phyloP scores from a whole-genome alignment of 2,797 vertebrate species.

The Agapornis canus region DNA sequence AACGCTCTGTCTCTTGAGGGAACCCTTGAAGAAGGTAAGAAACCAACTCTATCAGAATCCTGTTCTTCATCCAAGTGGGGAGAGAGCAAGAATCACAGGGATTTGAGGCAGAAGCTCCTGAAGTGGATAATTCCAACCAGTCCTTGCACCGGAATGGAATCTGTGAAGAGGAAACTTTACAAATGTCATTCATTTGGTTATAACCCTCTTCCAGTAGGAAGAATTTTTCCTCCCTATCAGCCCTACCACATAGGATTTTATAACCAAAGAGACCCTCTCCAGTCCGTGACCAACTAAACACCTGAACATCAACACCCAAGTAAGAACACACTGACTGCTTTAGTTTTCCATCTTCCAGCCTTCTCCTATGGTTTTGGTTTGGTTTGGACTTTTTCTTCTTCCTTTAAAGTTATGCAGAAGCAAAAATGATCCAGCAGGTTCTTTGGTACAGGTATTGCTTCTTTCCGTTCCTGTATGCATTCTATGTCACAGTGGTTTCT shows the following conservation, averaged over 20 bases:
- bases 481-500: neutral
- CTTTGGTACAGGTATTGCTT: neutral
- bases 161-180: neutral
- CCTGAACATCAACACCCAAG: neutral
- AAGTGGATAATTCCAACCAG: neutral
- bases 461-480: neutral
- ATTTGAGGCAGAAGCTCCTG: neutral
- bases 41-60: neutral
- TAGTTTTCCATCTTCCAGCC: neutral
- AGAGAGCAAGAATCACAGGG: neutral
- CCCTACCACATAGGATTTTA: neutral
- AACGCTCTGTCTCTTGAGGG: constrained; percentile 1
- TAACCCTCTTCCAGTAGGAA: neutral
- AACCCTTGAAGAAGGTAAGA: neutral
- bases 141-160: neutral
- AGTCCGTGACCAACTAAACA: neutral
- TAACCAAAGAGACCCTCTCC: neutral
- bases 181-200: neutral
- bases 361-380: neutral
- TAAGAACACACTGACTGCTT: neutral
- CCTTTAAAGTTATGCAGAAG: neutral
- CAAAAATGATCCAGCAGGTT: neutral
- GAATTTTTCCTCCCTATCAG: neutral
- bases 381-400: neutral
- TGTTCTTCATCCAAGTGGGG: neutral